Percentiles rank a stretch among this genome's conserved stretches.
Conservation (phyloP, 2,888 invertebrate species). For the Pharmacophagus antenor region DNA sequence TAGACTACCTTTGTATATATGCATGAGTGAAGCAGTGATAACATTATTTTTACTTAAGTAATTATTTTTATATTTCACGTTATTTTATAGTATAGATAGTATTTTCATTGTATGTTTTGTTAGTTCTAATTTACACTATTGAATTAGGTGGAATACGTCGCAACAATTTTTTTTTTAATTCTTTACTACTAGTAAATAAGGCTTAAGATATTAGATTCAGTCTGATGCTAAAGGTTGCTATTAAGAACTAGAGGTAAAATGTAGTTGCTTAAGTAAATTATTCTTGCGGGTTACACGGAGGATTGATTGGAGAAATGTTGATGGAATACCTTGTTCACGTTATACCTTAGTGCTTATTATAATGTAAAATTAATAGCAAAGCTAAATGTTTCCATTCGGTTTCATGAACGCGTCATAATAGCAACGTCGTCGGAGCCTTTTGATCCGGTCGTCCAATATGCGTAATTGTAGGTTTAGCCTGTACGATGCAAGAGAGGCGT, state of each 20-base stretch:
- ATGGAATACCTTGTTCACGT: slow-evolving; percentile 32
- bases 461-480: slow-evolving; percentile 78
- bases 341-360: slow-evolving; percentile 33
- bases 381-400: slow-evolving; percentile 66
- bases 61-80: no score
- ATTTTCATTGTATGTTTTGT: no score
- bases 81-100: no score
- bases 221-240: not conserved
- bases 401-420: slow-evolving; percentile 63
- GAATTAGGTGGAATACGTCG: no score
- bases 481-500: slow-evolving; percentile 47
- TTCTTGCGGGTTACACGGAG: slow-evolving; percentile 31
- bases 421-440: slow-evolving; percentile 56
- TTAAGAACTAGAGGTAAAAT: not conserved
- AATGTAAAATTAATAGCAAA: slow-evolving; percentile 44
- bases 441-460: slow-evolving; percentile 75
- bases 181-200: no score
- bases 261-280: not conserved
- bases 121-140: no score
- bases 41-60: no score
- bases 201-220: not conserved
- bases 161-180: no score
- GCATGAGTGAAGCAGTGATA: not conserved
- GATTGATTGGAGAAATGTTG: slow-evolving; percentile 10
- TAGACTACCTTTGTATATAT: not conserved